Evolutionary conservation across 1,140 invertebrate genomes (phyloP).

Genomic region (Watersipora subatra): DNA sequence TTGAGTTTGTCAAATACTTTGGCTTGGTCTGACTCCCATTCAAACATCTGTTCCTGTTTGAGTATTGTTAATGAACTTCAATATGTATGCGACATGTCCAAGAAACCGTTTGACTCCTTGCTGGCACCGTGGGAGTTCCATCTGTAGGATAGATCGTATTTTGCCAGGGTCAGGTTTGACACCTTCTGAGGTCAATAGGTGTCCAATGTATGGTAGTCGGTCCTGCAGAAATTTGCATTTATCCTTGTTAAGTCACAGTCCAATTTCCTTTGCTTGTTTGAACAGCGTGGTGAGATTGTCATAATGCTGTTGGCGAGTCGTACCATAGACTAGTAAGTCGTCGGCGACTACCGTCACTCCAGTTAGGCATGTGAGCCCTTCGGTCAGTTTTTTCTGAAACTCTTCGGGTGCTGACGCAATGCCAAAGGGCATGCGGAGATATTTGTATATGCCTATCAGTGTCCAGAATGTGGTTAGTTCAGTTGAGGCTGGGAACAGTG

Average conservation of each 20-base stretch:
- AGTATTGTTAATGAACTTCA: neutral
- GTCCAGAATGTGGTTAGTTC: too few relatives aligned
- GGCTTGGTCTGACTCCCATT: neutral
- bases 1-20: neutral
- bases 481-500: too few relatives aligned
- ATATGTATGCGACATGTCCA: neutral
- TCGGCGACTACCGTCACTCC: neutral
- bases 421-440: neutral
- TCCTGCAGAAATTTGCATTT: neutral
- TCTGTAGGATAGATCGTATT: neutral
- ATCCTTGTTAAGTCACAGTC: neutral
- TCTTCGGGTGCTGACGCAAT: neutral
- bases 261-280: neutral
- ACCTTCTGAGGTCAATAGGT: neutral
- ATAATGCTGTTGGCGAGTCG: neutral
- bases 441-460: neutral
- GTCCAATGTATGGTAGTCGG: neutral
- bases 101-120: neutral
- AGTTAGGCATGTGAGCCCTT: neutral
- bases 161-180: neutral
- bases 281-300: neutral
- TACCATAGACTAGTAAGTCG: neutral
- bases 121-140: neutral
- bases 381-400: neutral
- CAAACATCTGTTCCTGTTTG: neutral